Evolutionary conservation across 2,797 vertebrate genomes (phyloP).

Genomic region (Smutsia temminckii): DNA sequence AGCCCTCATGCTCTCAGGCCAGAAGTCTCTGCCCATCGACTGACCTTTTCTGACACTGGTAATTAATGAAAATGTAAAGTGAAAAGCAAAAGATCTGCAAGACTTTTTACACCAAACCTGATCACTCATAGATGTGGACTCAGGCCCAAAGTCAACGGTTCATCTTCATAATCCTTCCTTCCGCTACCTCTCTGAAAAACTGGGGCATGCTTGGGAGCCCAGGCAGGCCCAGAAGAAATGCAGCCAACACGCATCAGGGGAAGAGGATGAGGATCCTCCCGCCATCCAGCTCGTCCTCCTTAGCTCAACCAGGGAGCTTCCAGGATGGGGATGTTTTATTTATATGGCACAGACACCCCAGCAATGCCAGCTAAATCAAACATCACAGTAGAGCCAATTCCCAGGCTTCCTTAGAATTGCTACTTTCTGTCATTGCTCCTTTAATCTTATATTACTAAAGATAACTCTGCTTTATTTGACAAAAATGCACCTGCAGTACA

Average conservation of each 20-base stretch:
- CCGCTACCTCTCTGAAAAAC: not conserved
- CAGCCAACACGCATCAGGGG: too few species aligned
- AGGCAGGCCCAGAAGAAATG: not conserved
- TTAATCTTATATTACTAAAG: constrained; percentile 66
- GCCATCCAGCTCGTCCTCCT: not conserved
- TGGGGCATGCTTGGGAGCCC: not conserved
- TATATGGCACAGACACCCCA: not conserved
- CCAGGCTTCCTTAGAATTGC: not conserved
- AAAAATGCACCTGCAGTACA: constrained; percentile 72
- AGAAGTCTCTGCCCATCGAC: not conserved
- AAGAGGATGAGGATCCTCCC: too few species aligned
- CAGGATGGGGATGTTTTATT: not conserved
- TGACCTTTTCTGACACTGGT: not conserved
- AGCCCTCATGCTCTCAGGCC: not conserved
- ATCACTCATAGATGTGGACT: not conserved
- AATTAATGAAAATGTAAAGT: not conserved
- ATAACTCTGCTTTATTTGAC: constrained; percentile 73
- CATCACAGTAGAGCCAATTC: not conserved
- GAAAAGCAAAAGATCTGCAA: not conserved
- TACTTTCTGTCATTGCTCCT: not conserved
- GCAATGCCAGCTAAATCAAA: not conserved
- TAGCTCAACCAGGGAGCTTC: not conserved
- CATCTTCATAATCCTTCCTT: not conserved
- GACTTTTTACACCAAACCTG: not conserved
- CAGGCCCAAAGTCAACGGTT: not conserved